Conservation (phyloP, 2,113 vertebrate species). For the Mormoops blainvillei region DNA sequence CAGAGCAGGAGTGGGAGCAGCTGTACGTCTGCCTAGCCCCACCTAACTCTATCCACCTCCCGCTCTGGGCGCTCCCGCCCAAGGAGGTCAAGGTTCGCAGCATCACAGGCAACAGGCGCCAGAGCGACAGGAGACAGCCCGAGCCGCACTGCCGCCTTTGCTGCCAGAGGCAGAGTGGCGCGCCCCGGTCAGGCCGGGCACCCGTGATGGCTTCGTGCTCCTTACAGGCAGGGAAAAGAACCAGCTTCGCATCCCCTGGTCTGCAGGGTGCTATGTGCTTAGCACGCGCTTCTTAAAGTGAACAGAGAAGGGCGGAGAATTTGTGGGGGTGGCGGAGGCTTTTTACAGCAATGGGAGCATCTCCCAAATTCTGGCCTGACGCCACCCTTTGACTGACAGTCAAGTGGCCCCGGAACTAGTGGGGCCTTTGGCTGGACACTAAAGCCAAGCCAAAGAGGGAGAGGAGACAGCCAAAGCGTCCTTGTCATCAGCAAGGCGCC, state of each 20-base stretch:
- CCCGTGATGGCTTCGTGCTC: fast-evolving
- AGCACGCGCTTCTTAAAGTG: neutral
- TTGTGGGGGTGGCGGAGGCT: neutral
- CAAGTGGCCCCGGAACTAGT: neutral
- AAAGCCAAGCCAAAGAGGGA: neutral
- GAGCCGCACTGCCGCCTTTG: fast-evolving
- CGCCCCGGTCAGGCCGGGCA: neutral
- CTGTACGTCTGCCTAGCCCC: neutral
- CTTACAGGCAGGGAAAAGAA: neutral
- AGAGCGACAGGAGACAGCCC: neutral
- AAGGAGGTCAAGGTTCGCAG: neutral
- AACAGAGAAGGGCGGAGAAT: neutral
- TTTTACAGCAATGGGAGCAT: fast-evolving
- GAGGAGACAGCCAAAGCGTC: neutral
- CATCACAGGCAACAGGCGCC: neutral
- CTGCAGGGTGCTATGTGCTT: fast-evolving
- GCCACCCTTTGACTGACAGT: neutral
- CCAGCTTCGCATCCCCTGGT: fast-evolving
- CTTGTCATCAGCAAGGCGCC: neutral
- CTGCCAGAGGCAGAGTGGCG: neutral
- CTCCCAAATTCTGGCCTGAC: neutral
- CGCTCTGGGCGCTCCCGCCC: neutral
- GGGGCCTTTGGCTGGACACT: neutral
- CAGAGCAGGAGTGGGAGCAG: neutral
- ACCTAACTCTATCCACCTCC: neutral